Percentiles rank a stretch among this genome's conserved stretches.
Evolutionary conservation across 2,113 vertebrate genomes (phyloP).

Genomic region (Engraulis encrasicolus): DNA sequence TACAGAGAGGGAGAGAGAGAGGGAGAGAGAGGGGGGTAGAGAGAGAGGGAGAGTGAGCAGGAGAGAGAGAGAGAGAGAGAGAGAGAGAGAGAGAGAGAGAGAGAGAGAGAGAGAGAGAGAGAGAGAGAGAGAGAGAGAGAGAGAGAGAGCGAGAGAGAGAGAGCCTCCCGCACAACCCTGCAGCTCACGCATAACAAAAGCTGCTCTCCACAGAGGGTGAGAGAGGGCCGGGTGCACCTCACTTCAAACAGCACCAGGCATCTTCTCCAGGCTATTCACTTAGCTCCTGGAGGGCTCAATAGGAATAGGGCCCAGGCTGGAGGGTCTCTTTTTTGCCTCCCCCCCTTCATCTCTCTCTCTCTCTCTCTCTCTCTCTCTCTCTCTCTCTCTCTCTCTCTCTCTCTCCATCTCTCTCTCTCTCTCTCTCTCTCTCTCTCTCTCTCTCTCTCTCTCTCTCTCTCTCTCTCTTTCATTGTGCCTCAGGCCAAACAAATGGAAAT

Average conservation of each 20-base stretch:
- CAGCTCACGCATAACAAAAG: slow-evolving; percentile 64
- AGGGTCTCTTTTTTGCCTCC: slow-evolving; percentile 40
- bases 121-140: too few species aligned
- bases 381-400: slow-evolving; percentile 24
- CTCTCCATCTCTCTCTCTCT: too few species aligned
- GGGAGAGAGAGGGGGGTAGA: too few species aligned
- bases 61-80: too few species aligned
- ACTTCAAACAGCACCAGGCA: slow-evolving; percentile 60
- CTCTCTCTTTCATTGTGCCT: slow-evolving; percentile 48
- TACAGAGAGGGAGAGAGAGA: too few species aligned
- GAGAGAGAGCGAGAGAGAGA: slow-evolving; percentile 46
- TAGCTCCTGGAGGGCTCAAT: slow-evolving; percentile 47
- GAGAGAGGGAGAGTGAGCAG: too few species aligned
- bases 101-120: too few species aligned
- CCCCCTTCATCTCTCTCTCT: neutral
- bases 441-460: too few species aligned
- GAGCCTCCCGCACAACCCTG: slow-evolving; percentile 43
- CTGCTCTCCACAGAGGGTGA: slow-evolving; percentile 36
- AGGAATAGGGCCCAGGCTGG: slow-evolving; percentile 42
- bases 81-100: too few species aligned
- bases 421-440: too few species aligned
- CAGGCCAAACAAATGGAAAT: slow-evolving; percentile 60
- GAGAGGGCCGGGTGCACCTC: slow-evolving; percentile 42
- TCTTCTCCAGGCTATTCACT: slow-evolving; percentile 59
- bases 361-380: too few species aligned